Evolutionary conservation across 1,140 invertebrate species (phyloP), one percentile per base, ranked within the genome.

Genomic region (Magallana angulata): DNA sequence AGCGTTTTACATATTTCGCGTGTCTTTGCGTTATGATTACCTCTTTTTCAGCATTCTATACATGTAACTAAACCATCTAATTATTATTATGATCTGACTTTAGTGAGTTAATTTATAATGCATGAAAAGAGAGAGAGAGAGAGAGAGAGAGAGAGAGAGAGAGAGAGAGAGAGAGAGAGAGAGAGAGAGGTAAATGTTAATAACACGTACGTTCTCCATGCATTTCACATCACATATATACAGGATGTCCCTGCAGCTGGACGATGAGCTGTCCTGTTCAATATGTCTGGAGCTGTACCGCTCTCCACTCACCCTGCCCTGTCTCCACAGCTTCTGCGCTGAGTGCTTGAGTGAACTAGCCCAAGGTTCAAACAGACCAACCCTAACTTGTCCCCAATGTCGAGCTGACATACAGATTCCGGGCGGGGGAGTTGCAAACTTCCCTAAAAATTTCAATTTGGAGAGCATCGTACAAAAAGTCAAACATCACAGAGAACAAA

Each of bases 331-430:
- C 18, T 91, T 90, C 87, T 92, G 91, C 81, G 91, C 95, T 57
- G 91, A 94, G 7, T 97, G 96, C 30, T 7, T 85, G 18, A 58
- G 16, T 30, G 30, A 18, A 57, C 24, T 58, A 9, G n/a, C 58
- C 11, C 48, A 86, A 48, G 62, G 59, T 12, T 56, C 24, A 1
- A 64, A 18, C 24, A 8, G 11, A 9, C n/a, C 16, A 14, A 58
- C 8, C 6, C n/a, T 86, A 6, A 58, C 18, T 5, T 86, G 85
- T 18, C 85, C 85, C 12, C 81, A 36, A 0, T 86, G 85, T 86
- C 30, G 59, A 48, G 48, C 2, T 5, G n/a, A 57, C 12, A 12
- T 56, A 18, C 57, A n/a, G 9, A 12, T 86, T 8, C 76, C 56
- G 7, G 48, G 59, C 7, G 36, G 64, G n/a, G 36, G 18, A 9